Evolutionary conservation across 2,113 vertebrate species (phyloP).

Genomic region (Petroica traversi): DNA sequence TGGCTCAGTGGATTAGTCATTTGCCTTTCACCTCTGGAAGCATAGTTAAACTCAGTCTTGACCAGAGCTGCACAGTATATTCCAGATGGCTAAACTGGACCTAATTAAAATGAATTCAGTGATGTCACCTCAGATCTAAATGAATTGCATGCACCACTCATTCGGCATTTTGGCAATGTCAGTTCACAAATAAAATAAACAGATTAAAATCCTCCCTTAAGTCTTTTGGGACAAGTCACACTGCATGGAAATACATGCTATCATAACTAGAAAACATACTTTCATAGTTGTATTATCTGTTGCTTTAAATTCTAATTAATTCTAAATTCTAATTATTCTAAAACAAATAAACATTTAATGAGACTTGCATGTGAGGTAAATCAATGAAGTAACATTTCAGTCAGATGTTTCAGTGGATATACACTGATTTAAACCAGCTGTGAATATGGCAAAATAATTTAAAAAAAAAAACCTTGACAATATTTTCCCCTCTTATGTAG

Average conservation of each 20-base stretch:
- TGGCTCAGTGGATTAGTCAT: slow-evolving; percentile 53
- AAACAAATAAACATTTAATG: not conserved
- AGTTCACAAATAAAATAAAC: slow-evolving; percentile 29
- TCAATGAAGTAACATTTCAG: not conserved
- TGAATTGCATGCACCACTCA: slow-evolving; percentile 39
- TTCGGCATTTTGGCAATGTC: slow-evolving; percentile 57
- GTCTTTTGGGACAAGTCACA: not conserved
- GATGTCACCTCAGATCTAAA: slow-evolving; percentile 60
- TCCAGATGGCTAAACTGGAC: slow-evolving; percentile 63
- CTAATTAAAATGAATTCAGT: slow-evolving; percentile 66
- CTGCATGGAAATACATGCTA: slow-evolving; percentile 4
- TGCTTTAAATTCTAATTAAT: not conserved
- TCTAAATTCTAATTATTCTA: not conserved
- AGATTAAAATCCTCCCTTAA: slow-evolving; percentile 23
- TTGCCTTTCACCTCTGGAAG: slow-evolving; percentile 59
- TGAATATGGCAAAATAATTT: not conserved
- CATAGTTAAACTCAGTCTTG: slow-evolving; percentile 33
- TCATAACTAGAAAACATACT: not conserved
- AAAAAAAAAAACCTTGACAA: accelerated
- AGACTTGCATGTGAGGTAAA: not conserved
- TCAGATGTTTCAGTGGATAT: not conserved
- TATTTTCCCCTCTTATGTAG: not conserved
- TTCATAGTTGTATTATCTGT: not conserved
- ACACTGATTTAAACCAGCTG: not conserved
- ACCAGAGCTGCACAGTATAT: slow-evolving; percentile 12